Conservation (phyloP, 2,888 invertebrate species). For the Ochropleura plecta region DNA sequence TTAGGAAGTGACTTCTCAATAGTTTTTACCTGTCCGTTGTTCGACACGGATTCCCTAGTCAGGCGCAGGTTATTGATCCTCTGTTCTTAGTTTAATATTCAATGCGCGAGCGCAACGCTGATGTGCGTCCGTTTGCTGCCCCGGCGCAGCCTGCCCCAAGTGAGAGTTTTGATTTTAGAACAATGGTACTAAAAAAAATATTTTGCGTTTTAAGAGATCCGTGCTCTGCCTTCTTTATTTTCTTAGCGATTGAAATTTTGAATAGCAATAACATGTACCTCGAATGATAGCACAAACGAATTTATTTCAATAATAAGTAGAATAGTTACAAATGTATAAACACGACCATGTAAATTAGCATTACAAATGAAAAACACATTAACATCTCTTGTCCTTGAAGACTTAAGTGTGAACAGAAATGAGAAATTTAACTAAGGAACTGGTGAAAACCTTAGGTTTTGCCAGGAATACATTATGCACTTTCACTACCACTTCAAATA, state of each 20-base stretch:
- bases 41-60: conserved; percentile 76
- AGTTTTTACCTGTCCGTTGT: conserved; percentile 61
- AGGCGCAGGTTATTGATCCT: conserved; percentile 81
- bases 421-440: neutral
- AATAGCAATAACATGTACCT: neutral
- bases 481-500: conserved; percentile 12
- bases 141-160: conserved; percentile 51
- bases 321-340: neutral
- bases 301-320: neutral
- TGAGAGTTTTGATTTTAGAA: conserved; percentile 65
- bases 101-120: conserved; percentile 72
- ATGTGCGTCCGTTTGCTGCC: conserved; percentile 63
- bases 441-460: conserved; percentile 12
- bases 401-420: neutral
- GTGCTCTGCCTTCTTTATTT: conserved; percentile 23
- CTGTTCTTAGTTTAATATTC: conserved; percentile 77
- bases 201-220: conserved; percentile 13
- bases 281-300: neutral
- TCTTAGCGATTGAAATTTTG: conserved; percentile 5
- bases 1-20: conserved; percentile 33
- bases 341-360: conserved; percentile 10
- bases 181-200: conserved; percentile 38
- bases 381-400: neutral
- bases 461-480: conserved; percentile 21
- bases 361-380: conserved; percentile 22